phyloP scores from a whole-genome alignment of 2,888 invertebrate species.

The Drosophila mercatorum region DNA sequence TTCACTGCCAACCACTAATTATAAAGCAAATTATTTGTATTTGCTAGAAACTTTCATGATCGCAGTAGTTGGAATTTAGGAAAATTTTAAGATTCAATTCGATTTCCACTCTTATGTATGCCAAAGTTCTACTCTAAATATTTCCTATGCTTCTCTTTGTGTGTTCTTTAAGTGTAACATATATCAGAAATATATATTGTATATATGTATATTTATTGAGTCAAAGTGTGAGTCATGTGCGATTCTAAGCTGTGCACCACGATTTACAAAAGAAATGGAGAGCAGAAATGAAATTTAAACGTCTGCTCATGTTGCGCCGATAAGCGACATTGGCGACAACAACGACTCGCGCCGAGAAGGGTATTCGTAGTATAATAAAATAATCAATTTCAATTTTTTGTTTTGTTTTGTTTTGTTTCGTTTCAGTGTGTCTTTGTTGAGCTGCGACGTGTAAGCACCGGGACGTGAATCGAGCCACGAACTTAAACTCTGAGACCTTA shows the following conservation, averaged over 20 bases:
- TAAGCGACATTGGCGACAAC: conserved; percentile 17
- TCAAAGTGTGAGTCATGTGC: conserved; percentile 51
- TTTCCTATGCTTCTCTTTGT: neutral
- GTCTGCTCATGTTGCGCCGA: conserved; percentile 26
- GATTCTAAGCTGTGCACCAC: conserved; percentile 24
- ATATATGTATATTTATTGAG: neutral
- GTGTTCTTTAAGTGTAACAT: neutral
- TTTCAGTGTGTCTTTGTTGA: conserved; percentile 3
- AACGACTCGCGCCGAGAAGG: conserved; percentile 12
- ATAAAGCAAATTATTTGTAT: conserved; percentile 2
- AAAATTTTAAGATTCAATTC: neutral
- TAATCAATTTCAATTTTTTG: conserved; percentile 15
- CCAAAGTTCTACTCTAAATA: neutral
- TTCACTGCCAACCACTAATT: conserved; percentile 4
- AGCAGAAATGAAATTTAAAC: conserved; percentile 12
- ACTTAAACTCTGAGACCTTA: conserved; percentile 11
- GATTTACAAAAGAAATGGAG: conserved; percentile 33
- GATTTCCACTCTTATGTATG: neutral
- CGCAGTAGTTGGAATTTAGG: neutral
- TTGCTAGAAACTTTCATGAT: neutral
- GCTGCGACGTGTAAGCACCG: conserved; percentile 42
- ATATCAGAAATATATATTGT: neutral
- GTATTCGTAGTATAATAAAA: conserved; percentile 10
- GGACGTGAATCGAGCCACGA: conserved; percentile 41
- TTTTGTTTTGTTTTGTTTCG: neutral